phyloP scores from a whole-genome alignment of 2,797 vertebrate genomes.

The Neopelma chrysocephalum region DNA sequence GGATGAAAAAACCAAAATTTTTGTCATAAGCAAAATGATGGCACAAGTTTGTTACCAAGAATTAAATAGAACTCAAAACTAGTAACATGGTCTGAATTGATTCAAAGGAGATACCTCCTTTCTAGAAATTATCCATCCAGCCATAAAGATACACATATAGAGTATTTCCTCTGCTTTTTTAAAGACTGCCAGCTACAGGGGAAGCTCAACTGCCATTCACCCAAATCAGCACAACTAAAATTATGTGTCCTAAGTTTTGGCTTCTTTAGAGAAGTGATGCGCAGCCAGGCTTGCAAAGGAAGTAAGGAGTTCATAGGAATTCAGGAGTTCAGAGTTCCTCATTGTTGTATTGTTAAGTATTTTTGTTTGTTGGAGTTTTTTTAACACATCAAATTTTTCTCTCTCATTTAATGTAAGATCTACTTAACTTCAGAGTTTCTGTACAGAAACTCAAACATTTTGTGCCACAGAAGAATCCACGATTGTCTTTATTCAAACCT shows the following conservation, averaged over 20 bases:
- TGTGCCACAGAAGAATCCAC: fast-evolving
- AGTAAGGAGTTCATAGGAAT: neutral
- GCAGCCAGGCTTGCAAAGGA: neutral
- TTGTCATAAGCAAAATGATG: neutral
- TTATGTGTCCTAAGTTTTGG: fast-evolving
- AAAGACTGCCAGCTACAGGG: neutral
- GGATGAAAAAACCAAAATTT: neutral
- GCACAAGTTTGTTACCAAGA: neutral
- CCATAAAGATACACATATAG: neutral
- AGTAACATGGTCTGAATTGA: fast-evolving
- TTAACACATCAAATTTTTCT: neutral
- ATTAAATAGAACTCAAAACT: neutral
- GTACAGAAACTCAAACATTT: neutral
- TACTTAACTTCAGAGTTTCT: neutral
- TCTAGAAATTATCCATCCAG: neutral
- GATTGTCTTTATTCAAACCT: neutral
- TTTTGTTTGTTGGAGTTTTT: neutral
- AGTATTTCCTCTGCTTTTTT: neutral
- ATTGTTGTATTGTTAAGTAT: fast-evolving
- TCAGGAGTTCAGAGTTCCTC: neutral
- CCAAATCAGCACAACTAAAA: neutral
- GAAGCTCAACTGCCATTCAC: neutral
- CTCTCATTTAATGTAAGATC: neutral
- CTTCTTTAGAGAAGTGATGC: neutral
- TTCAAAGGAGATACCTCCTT: neutral